Base-by-base conservation (phyloP, 1,140 invertebrate species). In the Lordiphosa mommai region DNA sequence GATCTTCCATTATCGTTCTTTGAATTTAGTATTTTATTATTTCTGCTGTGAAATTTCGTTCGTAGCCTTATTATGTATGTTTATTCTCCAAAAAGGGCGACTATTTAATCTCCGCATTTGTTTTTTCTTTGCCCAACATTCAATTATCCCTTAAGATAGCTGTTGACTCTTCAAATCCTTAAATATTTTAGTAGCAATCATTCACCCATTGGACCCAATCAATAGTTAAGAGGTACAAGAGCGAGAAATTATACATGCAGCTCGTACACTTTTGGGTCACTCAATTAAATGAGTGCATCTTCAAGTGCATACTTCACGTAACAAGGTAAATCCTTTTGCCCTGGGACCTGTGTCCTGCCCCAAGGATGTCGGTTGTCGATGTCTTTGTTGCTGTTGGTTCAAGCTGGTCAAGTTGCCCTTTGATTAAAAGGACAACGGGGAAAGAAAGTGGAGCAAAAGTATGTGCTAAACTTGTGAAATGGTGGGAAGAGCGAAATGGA, bases 341-440 rank as follows among this genome's bases (percentile, higher is more conserved):
- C 16, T 13, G 32, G 44, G 2, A 12, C 6, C 8, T 51, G 53
- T 43, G 29, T 16, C 36, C 44, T 27, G 33, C 32, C 43, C 32
- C 32, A 20, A 13, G 23, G 33, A 49, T 52, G 36, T 20, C 34
- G 46, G 14, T 43, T 10, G n/a, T 27, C 40, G 61, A 67, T 64
- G 58, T 44, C 61, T 80, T 61, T 63, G 67, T 67, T 71, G 65
- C 38, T 55, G 43, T 44, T 43, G 27, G 20, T 23, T 23, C 20
- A 23, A 23, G 5, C 13, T 53, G 53, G 57, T 74, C 76, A 53
- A 74, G 66, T 60, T 71, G 61, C 48, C 50, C 53, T 72, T 82
- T 82, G 71, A 82, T 84, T 84, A 84, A 82, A 49, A 57, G 69
- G 52, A 79, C 64, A 79, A 57, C 63, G 69, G 69, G 43, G 10